These are phyloP conservation scores for Spondyliosoma cantharus DNA, from an alignment of 2,797 vertebrate genomes.

Conservation along the genomic window DNA sequence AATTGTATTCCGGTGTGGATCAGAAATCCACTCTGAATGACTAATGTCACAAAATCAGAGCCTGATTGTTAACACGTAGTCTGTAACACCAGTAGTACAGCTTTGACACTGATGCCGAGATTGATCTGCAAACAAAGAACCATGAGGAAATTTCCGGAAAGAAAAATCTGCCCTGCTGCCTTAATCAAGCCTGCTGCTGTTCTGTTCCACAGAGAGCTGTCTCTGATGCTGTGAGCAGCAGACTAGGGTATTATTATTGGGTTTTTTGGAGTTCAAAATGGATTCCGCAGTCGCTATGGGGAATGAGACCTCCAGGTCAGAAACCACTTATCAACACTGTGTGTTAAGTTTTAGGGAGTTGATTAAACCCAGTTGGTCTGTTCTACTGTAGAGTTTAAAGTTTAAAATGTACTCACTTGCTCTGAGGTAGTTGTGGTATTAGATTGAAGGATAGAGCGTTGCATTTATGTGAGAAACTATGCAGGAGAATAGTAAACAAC, in stretches of 20 bases:
- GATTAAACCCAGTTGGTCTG: neutral
- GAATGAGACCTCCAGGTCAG: conserved; percentile 33
- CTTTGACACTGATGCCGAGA: conserved; percentile 4
- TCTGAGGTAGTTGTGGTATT: conserved; percentile 16
- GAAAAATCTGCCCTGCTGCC: conserved; percentile 12
- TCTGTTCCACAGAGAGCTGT: neutral
- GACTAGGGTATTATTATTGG: neutral
- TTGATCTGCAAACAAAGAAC: conserved; percentile 38
- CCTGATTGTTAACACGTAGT: conserved; percentile 11
- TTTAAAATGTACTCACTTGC: neutral
- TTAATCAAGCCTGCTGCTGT: conserved; percentile 20
- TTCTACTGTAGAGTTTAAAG: neutral
- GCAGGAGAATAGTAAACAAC: conserved; percentile 57
- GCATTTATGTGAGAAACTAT: conserved; percentile 46
- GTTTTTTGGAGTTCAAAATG: neutral
- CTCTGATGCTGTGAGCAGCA: neutral
- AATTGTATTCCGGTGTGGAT: neutral
- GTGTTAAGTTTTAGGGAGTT: neutral
- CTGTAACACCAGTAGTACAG: conserved; percentile 15
- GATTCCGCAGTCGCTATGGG: conserved; percentile 10
- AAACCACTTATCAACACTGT: neutral
- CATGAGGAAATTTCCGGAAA: conserved; percentile 4
- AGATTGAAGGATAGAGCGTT: neutral
- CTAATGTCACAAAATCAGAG: conserved; percentile 17
- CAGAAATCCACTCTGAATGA: conserved; percentile 10